phyloP scores from a whole-genome alignment of 2,113 vertebrate genomes.

The Oncorhynchus clarkii region DNA sequence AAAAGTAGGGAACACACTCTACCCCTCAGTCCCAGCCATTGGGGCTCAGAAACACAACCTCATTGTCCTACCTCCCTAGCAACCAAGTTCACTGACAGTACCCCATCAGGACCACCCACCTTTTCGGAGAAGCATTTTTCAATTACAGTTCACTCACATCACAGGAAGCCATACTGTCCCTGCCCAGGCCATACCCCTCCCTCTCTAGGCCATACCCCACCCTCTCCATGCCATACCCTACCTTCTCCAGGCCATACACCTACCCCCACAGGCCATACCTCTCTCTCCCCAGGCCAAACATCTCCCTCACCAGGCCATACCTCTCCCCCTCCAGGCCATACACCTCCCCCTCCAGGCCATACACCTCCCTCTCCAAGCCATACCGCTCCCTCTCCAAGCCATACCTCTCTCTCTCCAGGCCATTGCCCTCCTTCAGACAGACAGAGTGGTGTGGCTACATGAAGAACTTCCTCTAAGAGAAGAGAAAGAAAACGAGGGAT shows the following conservation, averaged over 20 bases:
- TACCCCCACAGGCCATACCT: too few relatives aligned
- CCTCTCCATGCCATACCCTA: too few relatives aligned
- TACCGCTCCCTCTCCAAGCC: too few relatives aligned
- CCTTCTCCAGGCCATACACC: too few relatives aligned
- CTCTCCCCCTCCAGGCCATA: background rate
- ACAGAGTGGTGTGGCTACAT: background rate
- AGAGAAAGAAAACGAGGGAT: conserved; percentile 23
- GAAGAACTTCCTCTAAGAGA: conserved; percentile 18
- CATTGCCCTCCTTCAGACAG: conserved; percentile 1
- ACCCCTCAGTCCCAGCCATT: background rate
- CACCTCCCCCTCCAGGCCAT: background rate
- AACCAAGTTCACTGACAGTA: conserved; percentile 50
- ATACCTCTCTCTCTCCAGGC: background rate
- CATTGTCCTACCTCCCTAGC: conserved; percentile 40
- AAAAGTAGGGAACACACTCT: conserved; percentile 47
- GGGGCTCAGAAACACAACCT: conserved; percentile 26
- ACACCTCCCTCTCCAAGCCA: too few relatives aligned
- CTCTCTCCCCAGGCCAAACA: background rate
- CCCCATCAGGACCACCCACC: conserved; percentile 41
- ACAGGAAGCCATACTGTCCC: conserved; percentile 35
- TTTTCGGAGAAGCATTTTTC: conserved; percentile 51
- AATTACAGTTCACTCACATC: conserved; percentile 61
- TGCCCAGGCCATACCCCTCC: conserved; percentile 39
- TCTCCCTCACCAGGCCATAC: background rate
- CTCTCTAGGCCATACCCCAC: background rate